Percentiles rank a stretch among this genome's conserved stretches.
Conservation (phyloP, 2,113 vertebrate species). For the Hydrochoerus hydrochaeris region DNA sequence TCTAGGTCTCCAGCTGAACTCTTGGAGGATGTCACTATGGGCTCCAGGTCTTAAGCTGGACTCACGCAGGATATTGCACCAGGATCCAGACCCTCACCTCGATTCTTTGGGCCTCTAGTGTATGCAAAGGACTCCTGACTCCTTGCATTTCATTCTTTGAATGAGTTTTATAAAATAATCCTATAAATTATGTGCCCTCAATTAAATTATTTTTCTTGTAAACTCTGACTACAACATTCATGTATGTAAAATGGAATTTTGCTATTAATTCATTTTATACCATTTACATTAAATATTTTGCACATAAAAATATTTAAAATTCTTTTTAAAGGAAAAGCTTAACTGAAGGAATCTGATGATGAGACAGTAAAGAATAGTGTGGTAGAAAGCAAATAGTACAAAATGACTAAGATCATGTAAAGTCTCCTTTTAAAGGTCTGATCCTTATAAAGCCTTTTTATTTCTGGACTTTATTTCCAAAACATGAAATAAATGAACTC, state of each 20-base stretch:
- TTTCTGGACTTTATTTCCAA: conserved; percentile 20
- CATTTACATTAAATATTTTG: background rate
- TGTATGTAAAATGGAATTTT: background rate
- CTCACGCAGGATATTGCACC: too few relatives aligned
- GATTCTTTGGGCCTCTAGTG: too few relatives aligned
- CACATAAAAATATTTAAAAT: background rate
- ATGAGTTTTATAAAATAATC: too few relatives aligned
- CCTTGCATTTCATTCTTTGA: too few relatives aligned
- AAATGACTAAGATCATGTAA: background rate
- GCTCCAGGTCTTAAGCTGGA: too few relatives aligned
- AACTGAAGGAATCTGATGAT: background rate
- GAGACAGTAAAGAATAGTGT: background rate
- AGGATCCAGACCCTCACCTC: too few relatives aligned
- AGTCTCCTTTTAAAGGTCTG: background rate
- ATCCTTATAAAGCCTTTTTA: background rate
- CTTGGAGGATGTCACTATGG: too few relatives aligned
- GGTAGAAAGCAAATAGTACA: background rate
- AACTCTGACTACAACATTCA: too few relatives aligned
- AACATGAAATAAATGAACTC: conserved; percentile 48
- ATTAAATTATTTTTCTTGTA: too few relatives aligned
- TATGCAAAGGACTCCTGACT: too few relatives aligned
- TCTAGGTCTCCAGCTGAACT: too few relatives aligned
- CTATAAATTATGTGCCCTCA: too few relatives aligned
- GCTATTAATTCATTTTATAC: background rate
- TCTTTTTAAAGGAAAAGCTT: background rate